Base-by-base conservation (phyloP, 2,113 vertebrate species). In the Sapajus apella region DNA sequence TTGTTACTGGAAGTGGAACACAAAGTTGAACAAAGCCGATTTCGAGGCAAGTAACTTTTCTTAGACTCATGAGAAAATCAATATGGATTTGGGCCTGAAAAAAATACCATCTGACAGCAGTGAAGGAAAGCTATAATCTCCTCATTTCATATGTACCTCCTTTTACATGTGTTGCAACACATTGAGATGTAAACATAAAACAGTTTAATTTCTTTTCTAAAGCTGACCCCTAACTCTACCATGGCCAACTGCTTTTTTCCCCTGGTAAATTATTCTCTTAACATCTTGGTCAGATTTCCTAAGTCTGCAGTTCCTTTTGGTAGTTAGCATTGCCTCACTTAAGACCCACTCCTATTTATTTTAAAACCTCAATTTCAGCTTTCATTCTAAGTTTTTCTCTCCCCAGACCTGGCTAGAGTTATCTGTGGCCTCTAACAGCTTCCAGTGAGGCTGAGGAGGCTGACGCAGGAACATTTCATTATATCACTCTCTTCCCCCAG, bases 51-150 rank as follows among this genome's bases (percentile, higher is more conserved):
- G 94, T 56, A 76, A 90, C 83, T 85, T 95, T 89, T 84, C 56
- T 87, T 95, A 95, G 70, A 55, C 12, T 72, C 21, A 70, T 61
- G 64, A 93, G 56, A 97, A 93, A 95, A 97, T 96, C 79, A 97
- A 17, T 90, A 92, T 43, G 45, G 35, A 90, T 96, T 95, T 81
- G 84, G 40, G 12, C 40, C 20, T 77, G 43, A 91, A 76, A 79
- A 95, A 97, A 95, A 91, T 89, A 91, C 80, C 93, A 43, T 93
- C 43, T 89, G 75, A 90, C 61, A 72, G 23, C 35, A 72, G 79
- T 30, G 75, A 96, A 95, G 45, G 32, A 93, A 75, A 95, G 35
- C 8, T 45, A 61, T 25, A 64, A 80, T 56, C 72, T 79, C 81
- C 52, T 89, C 27, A 75, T 96, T 92, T 68, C 84, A 66, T 40